Evolutionary conservation across 2,797 vertebrate genomes (phyloP).

Genomic region (Bovichtus variegatus): DNA sequence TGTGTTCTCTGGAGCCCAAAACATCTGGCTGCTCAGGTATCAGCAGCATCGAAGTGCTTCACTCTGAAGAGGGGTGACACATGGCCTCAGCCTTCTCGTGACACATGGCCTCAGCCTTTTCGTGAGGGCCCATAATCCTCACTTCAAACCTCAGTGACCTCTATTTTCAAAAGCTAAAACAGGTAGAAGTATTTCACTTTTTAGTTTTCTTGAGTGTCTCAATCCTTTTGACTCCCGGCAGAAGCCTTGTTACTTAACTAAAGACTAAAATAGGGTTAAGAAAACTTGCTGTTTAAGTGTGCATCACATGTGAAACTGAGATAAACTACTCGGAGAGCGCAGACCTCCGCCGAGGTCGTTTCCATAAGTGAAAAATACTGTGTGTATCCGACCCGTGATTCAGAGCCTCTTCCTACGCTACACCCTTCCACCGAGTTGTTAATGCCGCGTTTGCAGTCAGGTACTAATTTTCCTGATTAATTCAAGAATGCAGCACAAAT

Average conservation of each 20-base stretch:
- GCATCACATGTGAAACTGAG: background rate
- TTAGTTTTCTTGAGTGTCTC: background rate
- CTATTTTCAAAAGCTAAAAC: background rate
- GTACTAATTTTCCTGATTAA: too few species aligned
- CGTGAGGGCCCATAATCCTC: too few species aligned
- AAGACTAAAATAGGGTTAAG: too few species aligned
- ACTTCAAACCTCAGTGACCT: background rate
- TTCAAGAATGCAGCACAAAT: too few species aligned
- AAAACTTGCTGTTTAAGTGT: background rate
- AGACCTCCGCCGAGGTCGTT: too few species aligned
- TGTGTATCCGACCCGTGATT: too few species aligned
- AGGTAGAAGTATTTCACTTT: background rate
- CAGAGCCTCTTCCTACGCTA: too few species aligned
- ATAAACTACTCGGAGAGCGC: too few species aligned
- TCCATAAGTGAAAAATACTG: too few species aligned
- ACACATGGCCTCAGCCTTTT: background rate
- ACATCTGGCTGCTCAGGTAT: slow-evolving; percentile 9
- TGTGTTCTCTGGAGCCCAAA: slow-evolving; percentile 33
- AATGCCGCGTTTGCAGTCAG: too few species aligned
- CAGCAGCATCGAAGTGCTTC: background rate
- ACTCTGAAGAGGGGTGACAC: background rate
- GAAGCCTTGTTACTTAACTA: too few species aligned
- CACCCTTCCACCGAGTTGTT: too few species aligned
- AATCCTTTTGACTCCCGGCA: background rate
- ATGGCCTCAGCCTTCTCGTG: background rate